Percentiles rank a stretch among this genome's conserved stretches.
Conservation (phyloP, 2,888 invertebrate genomes). For the Eupithecia exiguata region DNA sequence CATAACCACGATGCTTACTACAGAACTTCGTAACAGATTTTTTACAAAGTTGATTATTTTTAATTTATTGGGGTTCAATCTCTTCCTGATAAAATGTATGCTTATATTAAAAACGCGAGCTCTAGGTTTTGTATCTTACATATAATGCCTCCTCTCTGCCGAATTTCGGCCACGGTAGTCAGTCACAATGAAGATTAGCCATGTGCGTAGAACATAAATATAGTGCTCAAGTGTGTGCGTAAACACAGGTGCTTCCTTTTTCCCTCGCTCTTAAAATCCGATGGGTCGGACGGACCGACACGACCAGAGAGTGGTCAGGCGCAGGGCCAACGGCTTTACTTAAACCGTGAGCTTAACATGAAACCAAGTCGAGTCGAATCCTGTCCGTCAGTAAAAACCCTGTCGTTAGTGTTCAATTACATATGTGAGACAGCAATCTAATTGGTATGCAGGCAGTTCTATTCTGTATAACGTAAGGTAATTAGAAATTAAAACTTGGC, state of each 20-base stretch:
- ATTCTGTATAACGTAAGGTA: conserved; percentile 25
- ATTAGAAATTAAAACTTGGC: conserved; percentile 39
- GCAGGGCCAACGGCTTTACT: not conserved
- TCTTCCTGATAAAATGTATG: not conserved
- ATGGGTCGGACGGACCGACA: not conserved
- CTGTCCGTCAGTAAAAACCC: not conserved
- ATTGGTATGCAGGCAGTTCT: conserved; percentile 20
- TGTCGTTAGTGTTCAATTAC: not conserved
- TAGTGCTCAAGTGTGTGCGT: not conserved
- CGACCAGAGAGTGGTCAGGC: not conserved
- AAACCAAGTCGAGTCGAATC: not conserved
- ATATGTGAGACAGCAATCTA: conserved; percentile 14
- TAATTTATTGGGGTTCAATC: not conserved
- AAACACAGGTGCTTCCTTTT: not conserved
- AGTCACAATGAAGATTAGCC: not conserved
- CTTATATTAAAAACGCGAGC: not conserved
- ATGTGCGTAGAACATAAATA: not conserved
- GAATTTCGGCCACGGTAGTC: not conserved
- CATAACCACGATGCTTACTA: conserved; percentile 45
- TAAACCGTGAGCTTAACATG: not conserved
- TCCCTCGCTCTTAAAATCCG: not conserved
- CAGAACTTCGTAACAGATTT: conserved; percentile 38
- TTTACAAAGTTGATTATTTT: not conserved
- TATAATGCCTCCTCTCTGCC: too few relatives aligned
- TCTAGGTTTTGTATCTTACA: not conserved